Evolutionary conservation across 2,888 invertebrate genomes (phyloP).

Genomic region (Danaus chrysippus): DNA sequence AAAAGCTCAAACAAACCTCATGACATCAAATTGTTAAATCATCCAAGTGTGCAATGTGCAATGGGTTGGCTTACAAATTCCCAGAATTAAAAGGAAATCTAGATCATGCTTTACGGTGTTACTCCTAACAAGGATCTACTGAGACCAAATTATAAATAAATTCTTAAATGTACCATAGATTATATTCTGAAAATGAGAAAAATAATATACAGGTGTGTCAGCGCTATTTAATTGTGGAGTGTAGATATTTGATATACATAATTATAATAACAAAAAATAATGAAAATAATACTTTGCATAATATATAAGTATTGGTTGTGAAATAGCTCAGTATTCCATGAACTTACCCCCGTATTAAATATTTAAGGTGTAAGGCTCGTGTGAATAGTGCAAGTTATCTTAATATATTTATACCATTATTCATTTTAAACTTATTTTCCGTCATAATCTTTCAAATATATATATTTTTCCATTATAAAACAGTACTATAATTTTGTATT

Average conservation of each 20-base stretch:
- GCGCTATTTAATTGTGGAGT: slow-evolving; percentile 1
- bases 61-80: slow-evolving; percentile 23
- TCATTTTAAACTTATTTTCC: too few relatives aligned
- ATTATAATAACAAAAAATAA: background rate
- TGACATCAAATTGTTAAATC: slow-evolving; percentile 22
- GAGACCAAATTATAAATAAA: background rate
- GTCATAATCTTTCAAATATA: too few relatives aligned
- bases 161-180: background rate
- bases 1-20: slow-evolving; percentile 29
- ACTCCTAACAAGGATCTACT: background rate
- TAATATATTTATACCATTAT: too few relatives aligned
- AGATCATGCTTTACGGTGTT: slow-evolving; percentile 26
- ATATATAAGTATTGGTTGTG: too few relatives aligned
- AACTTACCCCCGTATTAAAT: too few relatives aligned
- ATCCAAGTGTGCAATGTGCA: slow-evolving; percentile 30
- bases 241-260: slow-evolving; percentile 1
- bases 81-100: slow-evolving; percentile 20
- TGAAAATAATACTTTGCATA: background rate
- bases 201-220: slow-evolving; percentile 7
- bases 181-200: slow-evolving; percentile 14
- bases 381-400: too few relatives aligned
- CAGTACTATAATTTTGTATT: too few relatives aligned
- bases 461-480: too few relatives aligned
- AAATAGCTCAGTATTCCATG: too few relatives aligned
- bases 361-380: too few relatives aligned